These are phyloP conservation scores for Pseudopodoces humilis DNA, from an alignment of 2,113 vertebrate species.

Conservation along the genomic window DNA sequence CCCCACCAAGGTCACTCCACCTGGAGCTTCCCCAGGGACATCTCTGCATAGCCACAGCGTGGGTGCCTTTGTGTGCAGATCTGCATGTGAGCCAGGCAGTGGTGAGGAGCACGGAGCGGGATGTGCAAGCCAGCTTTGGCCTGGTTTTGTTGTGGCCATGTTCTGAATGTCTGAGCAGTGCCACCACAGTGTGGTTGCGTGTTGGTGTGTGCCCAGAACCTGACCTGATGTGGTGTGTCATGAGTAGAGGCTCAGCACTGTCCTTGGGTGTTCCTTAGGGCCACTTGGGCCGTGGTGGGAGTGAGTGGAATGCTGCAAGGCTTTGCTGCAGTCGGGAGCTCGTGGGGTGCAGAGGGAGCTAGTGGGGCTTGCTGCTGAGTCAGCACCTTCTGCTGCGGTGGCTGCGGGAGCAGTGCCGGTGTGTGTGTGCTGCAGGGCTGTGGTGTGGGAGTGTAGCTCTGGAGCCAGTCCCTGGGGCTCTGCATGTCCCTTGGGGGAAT, in stretches of 20 bases:
- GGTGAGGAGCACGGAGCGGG: background rate
- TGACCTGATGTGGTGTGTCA: background rate
- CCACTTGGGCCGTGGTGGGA: rapidly evolving
- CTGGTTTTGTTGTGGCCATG: background rate
- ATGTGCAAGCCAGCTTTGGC: background rate
- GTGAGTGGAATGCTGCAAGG: background rate
- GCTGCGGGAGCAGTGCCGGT: background rate
- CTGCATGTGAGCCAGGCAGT: background rate
- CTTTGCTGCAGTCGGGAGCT: background rate
- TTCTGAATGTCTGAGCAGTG: background rate
- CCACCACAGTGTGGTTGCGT: rapidly evolving
- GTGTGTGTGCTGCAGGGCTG: background rate
- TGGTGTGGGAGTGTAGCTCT: rapidly evolving
- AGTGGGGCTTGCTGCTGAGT: background rate
- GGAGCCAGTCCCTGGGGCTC: background rate
- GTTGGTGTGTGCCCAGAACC: background rate
- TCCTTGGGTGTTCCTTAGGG: background rate
- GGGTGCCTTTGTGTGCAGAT: background rate
- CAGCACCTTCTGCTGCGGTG: background rate
- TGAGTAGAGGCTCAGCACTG: background rate
- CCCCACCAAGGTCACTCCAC: too few relatives aligned
- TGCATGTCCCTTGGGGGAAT: background rate
- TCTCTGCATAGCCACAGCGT: rapidly evolving
- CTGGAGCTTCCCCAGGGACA: background rate
- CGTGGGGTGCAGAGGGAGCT: background rate